Evolutionary conservation across 2,797 vertebrate genomes (phyloP).

Genomic region (Microcaecilia unicolor): DNA sequence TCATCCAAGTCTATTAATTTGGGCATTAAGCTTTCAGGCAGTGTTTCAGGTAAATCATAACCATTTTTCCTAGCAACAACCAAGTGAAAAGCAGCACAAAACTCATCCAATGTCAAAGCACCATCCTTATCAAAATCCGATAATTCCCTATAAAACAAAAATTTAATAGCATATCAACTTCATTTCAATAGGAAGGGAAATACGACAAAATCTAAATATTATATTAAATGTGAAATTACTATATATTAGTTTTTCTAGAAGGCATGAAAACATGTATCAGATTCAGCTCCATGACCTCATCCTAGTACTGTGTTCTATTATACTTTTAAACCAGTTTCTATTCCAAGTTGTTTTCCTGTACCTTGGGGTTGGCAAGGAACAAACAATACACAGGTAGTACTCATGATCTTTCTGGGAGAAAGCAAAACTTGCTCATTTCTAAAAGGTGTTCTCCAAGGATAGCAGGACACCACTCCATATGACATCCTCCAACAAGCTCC

Average conservation of each 20-base stretch:
- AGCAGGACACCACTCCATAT: too few relatives aligned
- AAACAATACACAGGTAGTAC: too few relatives aligned
- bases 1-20: slow-evolving; percentile 98
- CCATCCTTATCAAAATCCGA: slow-evolving; percentile 99
- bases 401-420: too few relatives aligned
- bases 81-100: slow-evolving; percentile 95
- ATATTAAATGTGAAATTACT: not conserved
- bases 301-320: not conserved
- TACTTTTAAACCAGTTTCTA: not conserved
- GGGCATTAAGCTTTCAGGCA: slow-evolving; percentile 97
- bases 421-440: too few relatives aligned
- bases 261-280: not conserved
- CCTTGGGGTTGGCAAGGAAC: too few relatives aligned
- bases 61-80: slow-evolving; percentile 97
- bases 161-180: too few relatives aligned
- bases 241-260: not conserved
- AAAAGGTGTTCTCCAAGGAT: too few relatives aligned
- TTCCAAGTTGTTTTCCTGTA: too few relatives aligned
- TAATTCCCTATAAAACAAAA: slow-evolving; percentile 76
- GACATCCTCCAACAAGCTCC: too few relatives aligned
- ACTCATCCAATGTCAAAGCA: slow-evolving; percentile 92
- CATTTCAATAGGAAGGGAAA: slow-evolving; percentile 14
- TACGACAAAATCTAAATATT: not conserved
- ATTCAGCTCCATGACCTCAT: not conserved
- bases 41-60: slow-evolving; percentile 94